Evolutionary conservation across 2,888 invertebrate genomes (phyloP).

Genomic region (Oligia strigilis): DNA sequence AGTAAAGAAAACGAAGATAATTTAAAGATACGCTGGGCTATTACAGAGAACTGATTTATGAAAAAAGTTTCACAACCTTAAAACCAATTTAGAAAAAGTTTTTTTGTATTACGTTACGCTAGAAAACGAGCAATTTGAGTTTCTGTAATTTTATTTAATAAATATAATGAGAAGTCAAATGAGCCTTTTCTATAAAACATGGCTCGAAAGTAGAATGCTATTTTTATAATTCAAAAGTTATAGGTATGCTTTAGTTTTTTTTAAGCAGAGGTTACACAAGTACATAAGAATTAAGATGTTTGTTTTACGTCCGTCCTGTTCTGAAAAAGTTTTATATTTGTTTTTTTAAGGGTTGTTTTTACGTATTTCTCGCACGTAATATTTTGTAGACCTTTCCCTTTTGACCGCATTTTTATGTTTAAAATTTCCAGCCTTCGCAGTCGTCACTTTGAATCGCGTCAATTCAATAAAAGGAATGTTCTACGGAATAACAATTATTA

Average conservation of each 20-base stretch:
- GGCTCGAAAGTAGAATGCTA: conserved; percentile 32
- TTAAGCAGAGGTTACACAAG: conserved; percentile 36
- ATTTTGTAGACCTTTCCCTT: conserved; percentile 63
- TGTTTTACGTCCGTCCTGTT: conserved; percentile 54
- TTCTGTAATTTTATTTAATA: conserved; percentile 69
- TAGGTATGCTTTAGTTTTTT: conserved; percentile 47
- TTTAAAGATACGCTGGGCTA: conserved; percentile 76
- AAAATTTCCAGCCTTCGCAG: conserved; percentile 56
- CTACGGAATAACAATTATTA: conserved; percentile 66
- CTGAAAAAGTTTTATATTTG: conserved; percentile 61
- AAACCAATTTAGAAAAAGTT: conserved; percentile 82
- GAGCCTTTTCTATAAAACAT: conserved; percentile 41
- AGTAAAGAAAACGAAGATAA: conserved; percentile 73
- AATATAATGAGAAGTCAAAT: conserved; percentile 54
- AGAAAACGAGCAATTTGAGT: conserved; percentile 75
- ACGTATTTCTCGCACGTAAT: conserved; percentile 64
- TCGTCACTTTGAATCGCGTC: conserved; percentile 63
- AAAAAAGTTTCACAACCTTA: conserved; percentile 82
- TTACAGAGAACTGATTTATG: conserved; percentile 80
- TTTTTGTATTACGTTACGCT: conserved; percentile 76
- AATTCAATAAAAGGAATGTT: conserved; percentile 69
- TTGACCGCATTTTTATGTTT: conserved; percentile 65
- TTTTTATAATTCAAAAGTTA: conserved; percentile 54
- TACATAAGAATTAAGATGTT: conserved; percentile 54
- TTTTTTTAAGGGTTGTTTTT: conserved; percentile 55